A percentile compares a stretch with the other conserved stretches of the same genome.
Conservation (phyloP, 2,888 invertebrate genomes). For the Cepaea hortensis region DNA sequence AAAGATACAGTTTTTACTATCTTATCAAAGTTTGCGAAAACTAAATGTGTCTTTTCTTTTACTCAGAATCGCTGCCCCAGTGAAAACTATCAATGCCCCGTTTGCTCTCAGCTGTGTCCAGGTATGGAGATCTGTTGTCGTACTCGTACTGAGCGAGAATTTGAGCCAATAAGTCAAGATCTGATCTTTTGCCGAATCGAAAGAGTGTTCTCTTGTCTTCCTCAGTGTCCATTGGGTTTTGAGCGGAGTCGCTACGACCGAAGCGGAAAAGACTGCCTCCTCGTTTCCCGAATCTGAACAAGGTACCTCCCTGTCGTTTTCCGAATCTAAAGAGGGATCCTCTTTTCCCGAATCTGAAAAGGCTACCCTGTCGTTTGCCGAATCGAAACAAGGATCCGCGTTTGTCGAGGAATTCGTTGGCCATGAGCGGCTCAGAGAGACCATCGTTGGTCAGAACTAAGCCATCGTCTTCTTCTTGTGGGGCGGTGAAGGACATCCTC, state of each 20-base stretch:
- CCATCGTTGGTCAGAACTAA: background rate
- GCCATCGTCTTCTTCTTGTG: background rate
- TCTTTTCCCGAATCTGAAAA: constrained; percentile 57
- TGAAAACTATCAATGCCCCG: constrained; percentile 47
- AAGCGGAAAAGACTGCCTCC: constrained; percentile 56
- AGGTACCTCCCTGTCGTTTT: constrained; percentile 56
- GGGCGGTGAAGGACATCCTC: background rate
- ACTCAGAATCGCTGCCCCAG: constrained; percentile 49
- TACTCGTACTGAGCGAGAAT: constrained; percentile 38
- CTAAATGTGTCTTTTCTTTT: background rate
- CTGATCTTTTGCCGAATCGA: constrained; percentile 54
- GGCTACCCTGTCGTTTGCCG: constrained; percentile 57
- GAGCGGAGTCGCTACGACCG: constrained; percentile 45
- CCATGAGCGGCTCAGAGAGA: background rate
- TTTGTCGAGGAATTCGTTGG: constrained; percentile 48
- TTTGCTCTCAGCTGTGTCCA: constrained; percentile 30
- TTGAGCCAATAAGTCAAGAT: constrained; percentile 40
- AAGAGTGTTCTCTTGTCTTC: constrained; percentile 47
- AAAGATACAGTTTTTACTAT: too few relatives aligned
- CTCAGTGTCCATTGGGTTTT: background rate
- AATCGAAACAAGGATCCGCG: constrained; percentile 60
- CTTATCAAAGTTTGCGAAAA: too few relatives aligned
- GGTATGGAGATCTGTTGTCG: background rate
- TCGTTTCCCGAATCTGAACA: constrained; percentile 62
- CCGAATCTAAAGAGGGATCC: constrained; percentile 62